Percentiles rank a stretch among this genome's conserved stretches.
phyloP scores from a whole-genome alignment of 2,888 invertebrate species.

The Diplolepis rosae region DNA sequence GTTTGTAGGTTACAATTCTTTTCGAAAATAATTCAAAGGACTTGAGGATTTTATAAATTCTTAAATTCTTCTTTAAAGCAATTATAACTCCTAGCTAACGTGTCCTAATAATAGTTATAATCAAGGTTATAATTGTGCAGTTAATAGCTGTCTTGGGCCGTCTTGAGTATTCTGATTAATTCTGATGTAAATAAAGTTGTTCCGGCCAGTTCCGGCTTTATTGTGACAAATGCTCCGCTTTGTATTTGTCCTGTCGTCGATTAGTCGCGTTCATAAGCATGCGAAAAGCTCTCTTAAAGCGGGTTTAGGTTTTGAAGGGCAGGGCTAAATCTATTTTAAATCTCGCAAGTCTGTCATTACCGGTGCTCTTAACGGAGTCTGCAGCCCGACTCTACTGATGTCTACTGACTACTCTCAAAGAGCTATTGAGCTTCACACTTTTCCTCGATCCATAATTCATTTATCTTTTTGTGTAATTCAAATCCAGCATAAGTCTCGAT shows the following conservation, averaged over 20 bases:
- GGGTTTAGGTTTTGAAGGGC: slow-evolving; percentile 45
- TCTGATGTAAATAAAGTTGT: not conserved
- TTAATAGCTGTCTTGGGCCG: no score
- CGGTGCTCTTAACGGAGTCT: not conserved
- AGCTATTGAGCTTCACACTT: not conserved
- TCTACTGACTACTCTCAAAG: no score
- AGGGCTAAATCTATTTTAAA: slow-evolving; percentile 43
- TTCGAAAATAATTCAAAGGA: no score
- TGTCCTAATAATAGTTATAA: no score
- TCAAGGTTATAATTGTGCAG: no score
- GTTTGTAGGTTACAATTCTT: no score
- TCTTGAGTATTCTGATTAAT: no score
- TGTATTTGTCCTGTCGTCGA: not conserved
- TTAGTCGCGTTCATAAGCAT: not conserved
- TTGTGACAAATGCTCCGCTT: not conserved
- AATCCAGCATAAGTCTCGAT: not conserved
- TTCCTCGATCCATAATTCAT: not conserved
- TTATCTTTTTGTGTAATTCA: not conserved
- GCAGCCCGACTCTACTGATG: no score
- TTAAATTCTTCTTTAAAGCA: no score
- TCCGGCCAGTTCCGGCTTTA: no score
- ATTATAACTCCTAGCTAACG: no score
- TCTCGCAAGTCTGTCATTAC: not conserved
- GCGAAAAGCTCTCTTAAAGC: slow-evolving; percentile 26
- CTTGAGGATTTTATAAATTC: no score